Evolutionary conservation across 2,113 vertebrate species (phyloP).

Genomic region (Orcinus orca): DNA sequence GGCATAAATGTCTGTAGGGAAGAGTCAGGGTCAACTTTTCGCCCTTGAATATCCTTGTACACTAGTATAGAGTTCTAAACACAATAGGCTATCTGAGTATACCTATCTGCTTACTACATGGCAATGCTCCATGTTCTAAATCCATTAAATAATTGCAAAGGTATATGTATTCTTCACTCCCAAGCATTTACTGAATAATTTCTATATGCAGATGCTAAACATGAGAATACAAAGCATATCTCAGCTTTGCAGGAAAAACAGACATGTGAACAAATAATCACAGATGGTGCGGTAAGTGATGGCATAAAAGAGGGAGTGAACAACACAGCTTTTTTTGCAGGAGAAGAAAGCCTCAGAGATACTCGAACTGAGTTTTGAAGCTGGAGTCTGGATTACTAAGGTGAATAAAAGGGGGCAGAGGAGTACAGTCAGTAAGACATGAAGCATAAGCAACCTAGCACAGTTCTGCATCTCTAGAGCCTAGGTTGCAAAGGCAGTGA

Average conservation of each 20-base stretch:
- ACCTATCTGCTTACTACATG: background rate
- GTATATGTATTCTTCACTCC: background rate
- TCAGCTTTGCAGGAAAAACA: conserved; percentile 28
- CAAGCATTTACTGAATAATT: background rate
- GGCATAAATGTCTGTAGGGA: background rate
- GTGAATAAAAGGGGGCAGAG: background rate
- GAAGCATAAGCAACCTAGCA: background rate
- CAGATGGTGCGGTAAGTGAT: background rate
- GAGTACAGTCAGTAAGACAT: background rate
- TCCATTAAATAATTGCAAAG: background rate
- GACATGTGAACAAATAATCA: background rate
- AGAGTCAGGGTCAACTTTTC: background rate
- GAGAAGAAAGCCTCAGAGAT: background rate
- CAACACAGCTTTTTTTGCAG: background rate
- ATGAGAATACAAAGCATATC: background rate
- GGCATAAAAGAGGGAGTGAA: background rate
- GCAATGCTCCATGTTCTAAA: background rate
- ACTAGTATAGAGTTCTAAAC: background rate
- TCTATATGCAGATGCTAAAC: background rate
- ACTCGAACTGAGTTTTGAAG: background rate
- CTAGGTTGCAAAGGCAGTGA: background rate
- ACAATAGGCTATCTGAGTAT: background rate
- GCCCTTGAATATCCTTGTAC: background rate
- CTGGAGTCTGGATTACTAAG: background rate
- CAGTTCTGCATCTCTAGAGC: background rate